phyloP scores from a whole-genome alignment of 2,113 vertebrate species.

The Pachyramphus minor region DNA sequence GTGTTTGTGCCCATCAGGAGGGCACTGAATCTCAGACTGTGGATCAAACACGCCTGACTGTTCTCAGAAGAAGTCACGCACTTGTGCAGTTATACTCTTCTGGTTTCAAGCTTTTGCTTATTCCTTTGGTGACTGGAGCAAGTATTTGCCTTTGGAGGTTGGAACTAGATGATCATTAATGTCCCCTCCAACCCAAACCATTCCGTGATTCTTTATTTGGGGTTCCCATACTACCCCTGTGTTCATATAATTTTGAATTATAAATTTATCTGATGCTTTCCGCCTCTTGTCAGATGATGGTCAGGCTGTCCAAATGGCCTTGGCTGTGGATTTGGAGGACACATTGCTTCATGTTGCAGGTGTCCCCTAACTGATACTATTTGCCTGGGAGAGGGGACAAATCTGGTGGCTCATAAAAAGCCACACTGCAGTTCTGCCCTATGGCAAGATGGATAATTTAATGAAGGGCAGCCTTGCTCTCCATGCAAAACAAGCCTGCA shows the following conservation, averaged over 20 bases:
- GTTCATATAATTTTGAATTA: neutral
- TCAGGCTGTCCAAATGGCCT: neutral
- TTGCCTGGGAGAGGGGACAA: neutral
- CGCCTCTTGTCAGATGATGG: neutral
- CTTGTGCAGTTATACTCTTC: neutral
- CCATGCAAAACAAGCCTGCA: neutral
- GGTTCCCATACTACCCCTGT: rapidly evolving
- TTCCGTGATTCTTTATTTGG: neutral
- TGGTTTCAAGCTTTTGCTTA: neutral
- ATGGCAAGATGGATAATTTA: neutral
- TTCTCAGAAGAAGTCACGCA: rapidly evolving
- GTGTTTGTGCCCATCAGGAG: neutral
- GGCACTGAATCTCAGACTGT: neutral
- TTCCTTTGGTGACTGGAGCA: neutral
- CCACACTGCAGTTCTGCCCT: neutral
- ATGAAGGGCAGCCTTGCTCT: neutral
- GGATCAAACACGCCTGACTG: neutral
- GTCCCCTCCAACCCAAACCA: neutral
- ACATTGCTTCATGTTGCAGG: neutral
- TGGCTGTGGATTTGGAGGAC: neutral
- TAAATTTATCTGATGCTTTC: neutral
- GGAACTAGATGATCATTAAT: neutral
- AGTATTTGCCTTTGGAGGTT: neutral
- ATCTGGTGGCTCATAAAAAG: neutral
- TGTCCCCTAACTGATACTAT: neutral